These are phyloP conservation scores for Nomada ruficornis DNA, from an alignment of 2,888 invertebrate genomes.

Conservation along the genomic window DNA sequence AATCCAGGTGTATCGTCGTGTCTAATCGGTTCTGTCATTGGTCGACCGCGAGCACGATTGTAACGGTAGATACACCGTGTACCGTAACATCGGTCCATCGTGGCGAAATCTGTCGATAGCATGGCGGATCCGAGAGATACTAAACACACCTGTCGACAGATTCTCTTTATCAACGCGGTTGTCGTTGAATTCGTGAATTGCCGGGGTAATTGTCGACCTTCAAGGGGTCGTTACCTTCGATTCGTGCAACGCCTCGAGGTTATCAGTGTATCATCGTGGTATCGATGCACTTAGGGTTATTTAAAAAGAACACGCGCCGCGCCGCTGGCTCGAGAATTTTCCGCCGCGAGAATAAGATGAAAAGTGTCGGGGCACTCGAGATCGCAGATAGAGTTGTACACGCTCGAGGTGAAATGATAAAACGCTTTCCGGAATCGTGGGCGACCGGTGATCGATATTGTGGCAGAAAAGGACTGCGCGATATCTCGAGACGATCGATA, in stretches of 20 bases:
- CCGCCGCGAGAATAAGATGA: background rate
- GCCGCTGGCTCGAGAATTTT: slow-evolving; percentile 16
- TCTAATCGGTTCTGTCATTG: slow-evolving; percentile 54
- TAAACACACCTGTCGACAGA: slow-evolving; percentile 1
- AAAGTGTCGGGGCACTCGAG: slow-evolving; percentile 13
- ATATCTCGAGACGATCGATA: slow-evolving; percentile 42
- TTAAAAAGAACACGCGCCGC: background rate
- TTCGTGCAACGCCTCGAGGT: slow-evolving; percentile 6
- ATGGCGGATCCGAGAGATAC: slow-evolving; percentile 39
- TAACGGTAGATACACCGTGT: slow-evolving; percentile 57
- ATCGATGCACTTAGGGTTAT: slow-evolving; percentile 12
- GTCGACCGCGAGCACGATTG: slow-evolving; percentile 53
- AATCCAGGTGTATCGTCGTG: slow-evolving; percentile 48
- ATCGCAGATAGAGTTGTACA: slow-evolving; percentile 1
- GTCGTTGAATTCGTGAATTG: background rate
- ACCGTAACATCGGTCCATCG: slow-evolving; percentile 62
- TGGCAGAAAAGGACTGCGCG: slow-evolving; percentile 15
- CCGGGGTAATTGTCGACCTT: background rate
- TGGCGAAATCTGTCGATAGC: slow-evolving; percentile 48
- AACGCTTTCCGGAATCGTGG: slow-evolving; percentile 28
- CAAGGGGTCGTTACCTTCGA: slow-evolving; percentile 30
- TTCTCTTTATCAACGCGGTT: background rate
- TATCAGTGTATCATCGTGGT: background rate
- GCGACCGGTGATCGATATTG: background rate
- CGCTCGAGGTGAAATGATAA: slow-evolving; percentile 26